Percentiles rank a stretch among this genome's conserved stretches.
These are phyloP conservation scores for Anolis carolinensis DNA, from an alignment of 2,113 vertebrate genomes.

Conservation along the genomic window DNA sequence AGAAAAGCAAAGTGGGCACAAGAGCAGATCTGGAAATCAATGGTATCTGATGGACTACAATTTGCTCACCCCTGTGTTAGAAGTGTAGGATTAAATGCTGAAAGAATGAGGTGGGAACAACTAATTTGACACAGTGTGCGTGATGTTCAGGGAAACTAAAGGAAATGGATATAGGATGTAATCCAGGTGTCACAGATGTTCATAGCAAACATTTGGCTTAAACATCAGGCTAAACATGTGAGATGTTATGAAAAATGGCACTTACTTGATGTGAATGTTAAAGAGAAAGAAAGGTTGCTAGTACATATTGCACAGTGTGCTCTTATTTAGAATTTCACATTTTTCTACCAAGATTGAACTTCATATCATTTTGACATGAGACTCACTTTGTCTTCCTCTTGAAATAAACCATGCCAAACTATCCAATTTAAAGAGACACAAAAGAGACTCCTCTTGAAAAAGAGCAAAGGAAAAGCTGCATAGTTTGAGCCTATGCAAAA, in stretches of 20 bases:
- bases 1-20: no score
- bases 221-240: not conserved
- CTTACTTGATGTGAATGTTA: not conserved
- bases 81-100: not conserved
- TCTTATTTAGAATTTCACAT: constrained; percentile 2
- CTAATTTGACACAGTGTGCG: not conserved
- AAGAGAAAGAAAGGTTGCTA: constrained; percentile 5
- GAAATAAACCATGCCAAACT: not conserved
- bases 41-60: no score
- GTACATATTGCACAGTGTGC: not conserved
- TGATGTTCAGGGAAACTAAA: not conserved
- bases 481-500: not conserved
- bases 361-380: no score
- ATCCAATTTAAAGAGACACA: not conserved
- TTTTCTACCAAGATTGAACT: not conserved
- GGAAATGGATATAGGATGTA: not conserved
- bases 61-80: no score
- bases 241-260: not conserved
- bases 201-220: not conserved
- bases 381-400: no score
- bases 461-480: not conserved
- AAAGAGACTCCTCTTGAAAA: not conserved
- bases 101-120: not conserved
- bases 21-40: no score
- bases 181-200: not conserved